Base-by-base conservation (phyloP, 2,888 invertebrate genomes). In the Lasioglossum morio region DNA sequence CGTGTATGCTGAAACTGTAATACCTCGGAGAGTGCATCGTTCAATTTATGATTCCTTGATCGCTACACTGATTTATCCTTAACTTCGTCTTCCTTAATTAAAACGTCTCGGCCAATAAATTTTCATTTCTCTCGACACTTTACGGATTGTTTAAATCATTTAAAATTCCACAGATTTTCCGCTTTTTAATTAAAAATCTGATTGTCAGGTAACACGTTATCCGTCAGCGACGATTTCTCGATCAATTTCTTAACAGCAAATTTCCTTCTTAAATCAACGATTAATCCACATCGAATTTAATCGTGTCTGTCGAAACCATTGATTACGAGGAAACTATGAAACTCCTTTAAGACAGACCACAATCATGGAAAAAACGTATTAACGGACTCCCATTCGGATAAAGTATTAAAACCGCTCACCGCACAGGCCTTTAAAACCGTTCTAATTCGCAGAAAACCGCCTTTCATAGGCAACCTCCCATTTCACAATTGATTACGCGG, bases 401-500 rank as follows among this genome's bases (percentile, higher is more conserved):
- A 60, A 60, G 27, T 27, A 27, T 27, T 14, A 16, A 27, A 60
- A 60, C 60, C 5, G 23, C 0, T 23, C n/a, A 27, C 27, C 14
- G 27, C 60, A 14, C 60, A 27, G 60, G 27, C 60, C 27, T 14
- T 27, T 60, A 12, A 60, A 60, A 27, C 27, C 27, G 27, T 60
- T 60, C 53, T 53, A 53, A 53, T 53, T 23, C 53, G 7, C 23
- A 53, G 14, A 12, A 27, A 27, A 60, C 27, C 14, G 14, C 27
- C 60, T 60, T 60, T 60, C 60, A 14, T 60, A 60, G 60, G 60
- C 60, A 14, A 60, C 5, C 27, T 14, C 66, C 8, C 30, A 34
- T 66, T 66, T 66, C 66, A 66, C 66, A 66, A 66, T 66, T 30
- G 66, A 66, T 34, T 34, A 66, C 66, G 66, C 30, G 34, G 66